Evolutionary conservation across 2,113 vertebrate genomes (phyloP).

Genomic region (Capra hircus): DNA sequence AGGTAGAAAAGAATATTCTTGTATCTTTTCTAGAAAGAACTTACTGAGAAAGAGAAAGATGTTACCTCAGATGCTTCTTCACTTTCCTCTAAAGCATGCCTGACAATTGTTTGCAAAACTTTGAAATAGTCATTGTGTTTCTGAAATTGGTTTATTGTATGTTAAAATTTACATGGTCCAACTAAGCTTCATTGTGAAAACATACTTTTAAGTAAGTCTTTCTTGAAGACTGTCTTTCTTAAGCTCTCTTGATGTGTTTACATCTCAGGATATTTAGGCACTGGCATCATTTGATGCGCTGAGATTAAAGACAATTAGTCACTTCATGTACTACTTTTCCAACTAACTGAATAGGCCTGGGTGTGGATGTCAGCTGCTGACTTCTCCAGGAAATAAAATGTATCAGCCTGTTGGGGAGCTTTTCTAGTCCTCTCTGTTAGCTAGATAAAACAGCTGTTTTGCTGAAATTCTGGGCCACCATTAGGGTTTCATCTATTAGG

Average conservation of each 20-base stretch:
- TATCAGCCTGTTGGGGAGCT: constrained; percentile 50
- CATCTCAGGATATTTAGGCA: constrained; percentile 38
- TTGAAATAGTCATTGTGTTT: constrained; percentile 63
- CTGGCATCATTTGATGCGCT: constrained; percentile 62
- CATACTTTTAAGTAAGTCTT: constrained; percentile 46
- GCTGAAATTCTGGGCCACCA: constrained; percentile 64
- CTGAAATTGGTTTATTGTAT: constrained; percentile 73
- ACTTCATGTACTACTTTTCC: constrained; percentile 47
- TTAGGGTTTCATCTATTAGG: constrained; percentile 47
- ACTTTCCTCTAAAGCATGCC: constrained; percentile 37
- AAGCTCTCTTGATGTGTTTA: constrained; percentile 47
- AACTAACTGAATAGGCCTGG: constrained; percentile 39
- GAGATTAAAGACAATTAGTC: constrained; percentile 49
- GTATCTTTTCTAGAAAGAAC: constrained; percentile 40
- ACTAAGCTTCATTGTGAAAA: constrained; percentile 58
- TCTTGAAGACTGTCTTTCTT: constrained; percentile 38
- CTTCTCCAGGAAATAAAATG: constrained; percentile 18
- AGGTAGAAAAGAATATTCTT: constrained; percentile 34
- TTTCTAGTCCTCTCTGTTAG: constrained; percentile 69
- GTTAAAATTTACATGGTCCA: constrained; percentile 66
- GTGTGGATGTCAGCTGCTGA: constrained; percentile 40
- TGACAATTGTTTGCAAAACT: constrained; percentile 49
- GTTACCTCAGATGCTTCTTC: constrained; percentile 41
- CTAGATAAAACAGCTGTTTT: constrained; percentile 78
- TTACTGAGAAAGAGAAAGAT: constrained; percentile 27